Evolutionary conservation across 2,797 vertebrate species (phyloP).

Genomic region (Coccyzus lansbergi): DNA sequence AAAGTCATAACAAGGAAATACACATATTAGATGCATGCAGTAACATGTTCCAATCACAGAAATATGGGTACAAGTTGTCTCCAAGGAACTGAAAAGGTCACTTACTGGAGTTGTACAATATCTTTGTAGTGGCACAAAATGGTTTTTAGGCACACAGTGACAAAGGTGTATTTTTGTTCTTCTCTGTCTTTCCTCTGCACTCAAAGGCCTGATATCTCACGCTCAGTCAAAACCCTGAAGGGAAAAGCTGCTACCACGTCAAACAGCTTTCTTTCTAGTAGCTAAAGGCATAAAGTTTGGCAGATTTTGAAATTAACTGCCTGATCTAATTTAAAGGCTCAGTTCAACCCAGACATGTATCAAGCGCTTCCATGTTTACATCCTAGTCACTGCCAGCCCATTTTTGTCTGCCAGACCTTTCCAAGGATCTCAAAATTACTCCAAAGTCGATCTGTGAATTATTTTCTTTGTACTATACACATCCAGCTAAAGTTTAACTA

Average conservation of each 20-base stretch:
- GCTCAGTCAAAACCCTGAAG: not conserved
- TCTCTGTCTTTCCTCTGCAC: not conserved
- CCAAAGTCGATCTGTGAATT: not conserved
- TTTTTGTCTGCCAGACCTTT: not conserved
- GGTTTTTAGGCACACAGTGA: not conserved
- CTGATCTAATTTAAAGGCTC: not conserved
- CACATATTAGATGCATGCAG: not conserved
- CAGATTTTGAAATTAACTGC: not conserved
- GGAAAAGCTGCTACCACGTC: not conserved
- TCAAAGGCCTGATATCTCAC: not conserved
- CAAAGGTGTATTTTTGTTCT: accelerated
- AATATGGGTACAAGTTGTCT: not conserved
- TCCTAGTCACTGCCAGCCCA: not conserved
- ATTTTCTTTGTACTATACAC: not conserved
- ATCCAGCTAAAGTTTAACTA: not conserved
- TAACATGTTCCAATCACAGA: not conserved
- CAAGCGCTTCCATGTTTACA: not conserved
- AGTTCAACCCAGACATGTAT: not conserved
- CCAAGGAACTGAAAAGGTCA: not conserved
- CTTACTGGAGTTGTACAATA: not conserved
- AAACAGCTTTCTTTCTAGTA: not conserved
- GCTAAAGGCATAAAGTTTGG: not conserved
- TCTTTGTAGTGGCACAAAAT: not conserved
- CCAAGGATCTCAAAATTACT: not conserved
- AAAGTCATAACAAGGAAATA: not conserved